Evolutionary conservation across 2,888 invertebrate species (phyloP), one percentile per base, ranked within the genome.

Genomic region (Chirona hameri): DNA sequence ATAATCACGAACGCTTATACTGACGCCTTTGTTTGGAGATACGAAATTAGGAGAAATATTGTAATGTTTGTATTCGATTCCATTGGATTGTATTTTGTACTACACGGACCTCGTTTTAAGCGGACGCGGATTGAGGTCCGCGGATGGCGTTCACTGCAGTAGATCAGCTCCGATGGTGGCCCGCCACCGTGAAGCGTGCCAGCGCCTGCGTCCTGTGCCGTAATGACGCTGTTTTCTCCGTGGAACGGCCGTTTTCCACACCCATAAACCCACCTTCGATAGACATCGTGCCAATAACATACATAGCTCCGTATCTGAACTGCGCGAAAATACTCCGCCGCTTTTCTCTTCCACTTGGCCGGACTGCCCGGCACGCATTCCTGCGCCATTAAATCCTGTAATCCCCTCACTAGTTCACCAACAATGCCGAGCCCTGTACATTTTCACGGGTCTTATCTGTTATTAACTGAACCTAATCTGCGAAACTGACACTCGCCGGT

Each of bases 381-480:
- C 46, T 76, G 15, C 10, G 18, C 76, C 76, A 76, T 76, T 76
- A 76, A 24, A 46, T 76, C 76, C 76, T 46, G 76, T 76, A 46
- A 76, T 76, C 76, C 76, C 24, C 76, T 24, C 39, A 10, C 76
- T 10, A 46, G 39, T 76, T 12, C 46, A 24, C 76, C 76, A 76
- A 76, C 76, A 76, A 76, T 76, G 76, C 76, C 24, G 39, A 24
- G 14, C 12, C 76, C 24, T 46, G 76, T 46, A 24, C 76, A 76
- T 76, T 76, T 76, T 76, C 76, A 76, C 39, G 76, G 46, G 39
- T 46, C 76, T 76, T 76, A 76, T 76, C 76, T 76, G 76, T 46
- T 76, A 76, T 76, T 76, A 76, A 76, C 76, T 76, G 76, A 21
- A 46, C 39, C 76, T 76, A 76, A 76, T 76, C 76, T 76, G 76